Evolutionary conservation across 2,797 vertebrate genomes (phyloP), one percentile per base, ranked within the genome.

Genomic region (Semaprochilodus insignis): DNA sequence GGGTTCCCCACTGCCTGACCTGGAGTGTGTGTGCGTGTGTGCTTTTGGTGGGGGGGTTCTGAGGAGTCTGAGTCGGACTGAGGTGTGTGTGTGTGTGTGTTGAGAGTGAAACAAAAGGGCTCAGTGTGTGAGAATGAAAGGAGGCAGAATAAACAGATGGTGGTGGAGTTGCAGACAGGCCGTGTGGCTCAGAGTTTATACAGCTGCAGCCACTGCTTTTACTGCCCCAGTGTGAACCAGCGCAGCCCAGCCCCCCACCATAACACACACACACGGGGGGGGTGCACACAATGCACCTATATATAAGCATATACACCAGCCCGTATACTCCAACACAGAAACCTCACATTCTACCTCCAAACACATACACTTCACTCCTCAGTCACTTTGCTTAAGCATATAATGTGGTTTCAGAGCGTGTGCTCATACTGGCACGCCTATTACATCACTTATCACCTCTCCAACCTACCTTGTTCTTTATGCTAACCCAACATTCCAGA

Each of bases 91-190:
- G 86, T 84, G 79, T 91, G 92, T 76, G 74, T 72, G 77, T 63
- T 81, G 40, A 31, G 85, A 85, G 36, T 83, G 86, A 91, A 95
- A 96, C 96, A 97, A 96, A 95, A 94, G 93, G 90, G 94, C 94
- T 94, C 93, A 96, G 94, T 96, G 93, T 96, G 94, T 93, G 93
- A 91, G 93, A 94, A 91, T 93, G 92, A 94, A 93, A 95, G 94
- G 95, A 96, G 94, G 96, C 96, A 96, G 94, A 96, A 94, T 95
- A 96, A 97, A 97, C 95, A 96, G 94, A 94, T 92, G 92, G 90
- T 88, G 89, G 92, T 95, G 85, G 77, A 80, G 85, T 40, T 82
- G 85, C 82, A 87, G 87, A 85, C 83, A 60, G 80, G 77, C 79
- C 52, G 67, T 83, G 86, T 65, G 74, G 80, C 76, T 84, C 81